phyloP scores from a whole-genome alignment of 1,140 invertebrate species.

The Orussus abietinus region DNA sequence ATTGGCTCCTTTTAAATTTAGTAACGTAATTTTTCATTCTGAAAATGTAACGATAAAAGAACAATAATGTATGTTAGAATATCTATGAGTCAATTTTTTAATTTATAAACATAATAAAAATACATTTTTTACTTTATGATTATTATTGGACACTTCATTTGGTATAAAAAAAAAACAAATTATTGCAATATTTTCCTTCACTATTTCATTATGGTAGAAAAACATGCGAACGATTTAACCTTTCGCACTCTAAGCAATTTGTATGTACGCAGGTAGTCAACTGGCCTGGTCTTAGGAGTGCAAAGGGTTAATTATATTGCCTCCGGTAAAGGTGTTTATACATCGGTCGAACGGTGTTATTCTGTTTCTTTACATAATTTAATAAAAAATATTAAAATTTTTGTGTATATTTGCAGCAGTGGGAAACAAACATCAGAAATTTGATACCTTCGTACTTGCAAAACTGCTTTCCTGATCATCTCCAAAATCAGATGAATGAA shows the following conservation, averaged over 20 bases:
- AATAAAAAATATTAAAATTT: too few species aligned
- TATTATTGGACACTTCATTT: slow-evolving; percentile 1
- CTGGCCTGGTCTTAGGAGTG: too few species aligned
- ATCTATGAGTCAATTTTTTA: slow-evolving; percentile 8
- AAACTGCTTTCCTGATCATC: slow-evolving; percentile 41
- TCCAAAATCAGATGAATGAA: slow-evolving; percentile 50
- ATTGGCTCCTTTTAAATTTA: too few species aligned
- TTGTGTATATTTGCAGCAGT: slow-evolving; percentile 32
- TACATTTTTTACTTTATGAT: neutral
- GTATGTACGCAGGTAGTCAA: too few species aligned
- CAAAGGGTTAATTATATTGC: too few species aligned
- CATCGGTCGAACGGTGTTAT: too few species aligned
- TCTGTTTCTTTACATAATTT: neutral
- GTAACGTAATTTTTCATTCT: too few species aligned
- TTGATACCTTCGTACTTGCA: slow-evolving; percentile 46
- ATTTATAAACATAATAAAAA: slow-evolving; percentile 1
- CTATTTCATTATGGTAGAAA: neutral
- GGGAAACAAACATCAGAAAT: slow-evolving; percentile 52
- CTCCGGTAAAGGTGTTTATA: too few species aligned
- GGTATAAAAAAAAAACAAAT: neutral
- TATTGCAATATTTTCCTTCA: neutral
- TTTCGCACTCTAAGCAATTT: too few species aligned
- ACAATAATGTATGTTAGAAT: too few species aligned
- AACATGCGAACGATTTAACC: too few species aligned
- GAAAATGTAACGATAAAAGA: too few species aligned